Conservation (phyloP, 2,797 vertebrate species). For the Leptoclinus maculatus region DNA sequence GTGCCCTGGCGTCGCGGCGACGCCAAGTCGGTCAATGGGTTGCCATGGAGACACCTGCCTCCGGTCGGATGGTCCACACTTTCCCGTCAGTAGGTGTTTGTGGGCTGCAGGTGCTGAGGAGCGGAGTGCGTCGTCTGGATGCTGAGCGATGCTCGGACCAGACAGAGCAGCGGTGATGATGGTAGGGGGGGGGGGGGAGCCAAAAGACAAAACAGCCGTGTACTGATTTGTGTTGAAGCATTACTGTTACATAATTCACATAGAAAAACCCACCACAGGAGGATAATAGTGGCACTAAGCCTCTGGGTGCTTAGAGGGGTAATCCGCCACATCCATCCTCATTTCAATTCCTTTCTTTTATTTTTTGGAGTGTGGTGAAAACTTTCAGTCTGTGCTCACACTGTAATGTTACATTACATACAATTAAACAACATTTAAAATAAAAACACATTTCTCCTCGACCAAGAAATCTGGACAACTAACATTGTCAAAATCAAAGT, state of each 20-base stretch:
- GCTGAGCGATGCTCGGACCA: constrained; percentile 14
- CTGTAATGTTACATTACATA: not conserved
- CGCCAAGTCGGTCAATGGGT: constrained; percentile 12
- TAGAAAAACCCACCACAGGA: constrained; percentile 69
- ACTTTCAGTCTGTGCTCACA: not conserved
- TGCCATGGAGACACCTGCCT: not conserved
- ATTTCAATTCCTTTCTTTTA: not conserved
- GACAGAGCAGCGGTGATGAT: constrained; percentile 3
- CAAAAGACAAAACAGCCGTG: constrained; percentile 39
- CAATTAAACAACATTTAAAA: not conserved
- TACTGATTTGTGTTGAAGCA: constrained; percentile 45
- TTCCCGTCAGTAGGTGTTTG: constrained; percentile 19
- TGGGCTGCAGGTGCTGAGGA: not conserved
- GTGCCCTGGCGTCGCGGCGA: not conserved
- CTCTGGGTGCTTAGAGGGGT: constrained; percentile 76
- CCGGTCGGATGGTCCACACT: not conserved
- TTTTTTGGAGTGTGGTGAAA: constrained; percentile 1
- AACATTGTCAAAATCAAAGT: not conserved
- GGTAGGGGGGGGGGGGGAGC: not conserved
- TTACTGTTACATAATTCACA: constrained; percentile 86
- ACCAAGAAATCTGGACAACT: not conserved
- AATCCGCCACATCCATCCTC: constrained; percentile 47
- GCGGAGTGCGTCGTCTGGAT: not conserved
- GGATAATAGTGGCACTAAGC: constrained; percentile 88
- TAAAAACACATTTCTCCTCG: not conserved